These are phyloP conservation scores for Anhinga anhinga DNA, from an alignment of 2,113 vertebrate species.

Conservation along the genomic window DNA sequence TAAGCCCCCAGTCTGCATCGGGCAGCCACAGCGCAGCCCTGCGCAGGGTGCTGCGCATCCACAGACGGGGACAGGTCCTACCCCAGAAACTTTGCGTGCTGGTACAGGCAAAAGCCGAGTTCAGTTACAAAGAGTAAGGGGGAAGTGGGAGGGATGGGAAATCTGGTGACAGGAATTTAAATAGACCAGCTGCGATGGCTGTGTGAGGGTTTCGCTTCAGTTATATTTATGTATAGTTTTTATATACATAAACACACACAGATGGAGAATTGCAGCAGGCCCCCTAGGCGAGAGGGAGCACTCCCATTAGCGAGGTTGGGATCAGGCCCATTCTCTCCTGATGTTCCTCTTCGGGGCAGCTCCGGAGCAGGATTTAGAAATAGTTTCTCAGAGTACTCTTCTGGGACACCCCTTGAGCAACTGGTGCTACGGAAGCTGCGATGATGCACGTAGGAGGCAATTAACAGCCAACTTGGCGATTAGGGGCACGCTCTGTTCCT, in stretches of 20 bases:
- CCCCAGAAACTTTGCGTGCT: accelerated
- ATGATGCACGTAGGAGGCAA: not conserved
- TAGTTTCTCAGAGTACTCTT: not conserved
- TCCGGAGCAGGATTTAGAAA: not conserved
- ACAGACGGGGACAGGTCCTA: not conserved
- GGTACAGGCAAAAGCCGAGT: too few relatives aligned
- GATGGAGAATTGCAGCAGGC: not conserved
- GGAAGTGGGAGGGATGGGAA: not conserved
- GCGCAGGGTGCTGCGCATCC: not conserved
- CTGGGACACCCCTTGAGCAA: not conserved
- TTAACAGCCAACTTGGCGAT: not conserved
- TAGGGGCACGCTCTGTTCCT: not conserved
- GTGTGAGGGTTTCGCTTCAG: not conserved
- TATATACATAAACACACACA: accelerated
- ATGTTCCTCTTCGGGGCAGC: not conserved
- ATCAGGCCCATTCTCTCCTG: accelerated
- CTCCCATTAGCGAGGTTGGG: accelerated
- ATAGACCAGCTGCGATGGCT: not conserved
- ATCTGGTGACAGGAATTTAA: accelerated
- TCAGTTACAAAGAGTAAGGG: too few relatives aligned
- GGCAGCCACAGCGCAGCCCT: not conserved
- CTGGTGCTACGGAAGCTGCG: accelerated
- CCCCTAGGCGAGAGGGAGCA: accelerated
- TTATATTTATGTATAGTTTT: accelerated
- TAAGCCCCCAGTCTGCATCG: accelerated